phyloP scores from a whole-genome alignment of 2,888 invertebrate genomes.

The Dugesia japonica region DNA sequence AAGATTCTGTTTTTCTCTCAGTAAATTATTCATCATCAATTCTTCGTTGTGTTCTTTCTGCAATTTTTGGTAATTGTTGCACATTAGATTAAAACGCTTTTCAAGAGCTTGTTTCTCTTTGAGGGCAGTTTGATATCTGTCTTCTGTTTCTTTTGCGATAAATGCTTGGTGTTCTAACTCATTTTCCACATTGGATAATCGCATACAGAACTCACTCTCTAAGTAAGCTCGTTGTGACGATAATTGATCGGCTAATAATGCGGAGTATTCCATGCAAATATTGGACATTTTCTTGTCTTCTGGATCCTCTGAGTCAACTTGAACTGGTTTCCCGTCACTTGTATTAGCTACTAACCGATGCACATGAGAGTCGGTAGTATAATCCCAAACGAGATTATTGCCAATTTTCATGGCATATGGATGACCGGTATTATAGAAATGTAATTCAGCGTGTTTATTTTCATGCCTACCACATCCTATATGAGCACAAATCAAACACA shows the following conservation, averaged over 20 bases:
- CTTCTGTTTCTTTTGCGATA: not conserved
- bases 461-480: conserved; percentile 86
- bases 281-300: conserved; percentile 73
- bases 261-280: conserved; percentile 74
- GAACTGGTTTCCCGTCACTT: conserved; percentile 80
- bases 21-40: not conserved
- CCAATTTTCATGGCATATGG: conserved; percentile 84
- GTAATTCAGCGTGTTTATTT: conserved; percentile 77
- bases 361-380: conserved; percentile 89
- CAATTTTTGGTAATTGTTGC: not conserved
- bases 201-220: conserved; percentile 56
- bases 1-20: not conserved
- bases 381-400: conserved; percentile 94
- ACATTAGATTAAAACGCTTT: not conserved
- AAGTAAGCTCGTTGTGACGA: conserved; percentile 80
- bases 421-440: conserved; percentile 83
- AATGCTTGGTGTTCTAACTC: not conserved
- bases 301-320: conserved; percentile 39
- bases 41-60: not conserved
- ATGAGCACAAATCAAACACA: conserved; percentile 92
- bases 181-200: not conserved
- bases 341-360: conserved; percentile 88
- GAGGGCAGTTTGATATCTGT: not conserved
- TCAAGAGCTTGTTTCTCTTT: not conserved
- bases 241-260: conserved; percentile 78